Conservation (phyloP, 2,888 invertebrate species). For the Leptopilina syphax region DNA sequence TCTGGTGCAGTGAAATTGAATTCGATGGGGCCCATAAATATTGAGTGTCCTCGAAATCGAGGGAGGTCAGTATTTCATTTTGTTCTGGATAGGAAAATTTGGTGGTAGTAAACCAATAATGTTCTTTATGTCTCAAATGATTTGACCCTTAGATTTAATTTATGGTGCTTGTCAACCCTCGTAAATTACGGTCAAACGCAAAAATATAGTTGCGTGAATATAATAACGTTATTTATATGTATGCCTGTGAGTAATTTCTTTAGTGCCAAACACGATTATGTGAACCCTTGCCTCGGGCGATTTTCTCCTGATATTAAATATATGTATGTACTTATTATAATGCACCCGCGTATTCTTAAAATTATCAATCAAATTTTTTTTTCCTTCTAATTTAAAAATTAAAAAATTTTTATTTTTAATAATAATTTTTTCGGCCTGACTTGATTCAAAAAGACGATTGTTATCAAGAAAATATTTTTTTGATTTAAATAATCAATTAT, state of each 20-base stretch:
- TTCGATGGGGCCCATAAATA: constrained; percentile 49
- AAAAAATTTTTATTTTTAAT: too few species aligned
- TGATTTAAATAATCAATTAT: too few species aligned
- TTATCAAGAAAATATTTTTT: too few species aligned
- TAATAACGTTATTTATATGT: constrained; percentile 67
- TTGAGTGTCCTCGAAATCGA: constrained; percentile 30
- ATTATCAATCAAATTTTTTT: too few species aligned
- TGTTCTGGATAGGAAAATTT: constrained; percentile 51
- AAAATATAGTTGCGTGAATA: constrained; percentile 66
- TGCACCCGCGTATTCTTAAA: not conserved
- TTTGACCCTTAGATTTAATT: constrained; percentile 70
- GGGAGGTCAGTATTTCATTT: constrained; percentile 32
- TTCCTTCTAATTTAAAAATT: too few species aligned
- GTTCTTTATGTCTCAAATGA: constrained; percentile 73
- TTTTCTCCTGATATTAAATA: not conserved
- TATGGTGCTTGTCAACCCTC: constrained; percentile 58
- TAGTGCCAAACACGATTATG: constrained; percentile 13
- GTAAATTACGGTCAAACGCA: constrained; percentile 64
- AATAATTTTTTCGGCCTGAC: too few species aligned
- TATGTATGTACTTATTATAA: not conserved
- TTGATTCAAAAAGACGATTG: too few species aligned
- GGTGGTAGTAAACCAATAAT: constrained; percentile 72
- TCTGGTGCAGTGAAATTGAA: constrained; percentile 48
- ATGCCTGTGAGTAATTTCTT: constrained; percentile 3
- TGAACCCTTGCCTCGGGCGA: not conserved